These are phyloP conservation scores for Mimas tiliae DNA, from an alignment of 2,888 invertebrate species.

Conservation along the genomic window DNA sequence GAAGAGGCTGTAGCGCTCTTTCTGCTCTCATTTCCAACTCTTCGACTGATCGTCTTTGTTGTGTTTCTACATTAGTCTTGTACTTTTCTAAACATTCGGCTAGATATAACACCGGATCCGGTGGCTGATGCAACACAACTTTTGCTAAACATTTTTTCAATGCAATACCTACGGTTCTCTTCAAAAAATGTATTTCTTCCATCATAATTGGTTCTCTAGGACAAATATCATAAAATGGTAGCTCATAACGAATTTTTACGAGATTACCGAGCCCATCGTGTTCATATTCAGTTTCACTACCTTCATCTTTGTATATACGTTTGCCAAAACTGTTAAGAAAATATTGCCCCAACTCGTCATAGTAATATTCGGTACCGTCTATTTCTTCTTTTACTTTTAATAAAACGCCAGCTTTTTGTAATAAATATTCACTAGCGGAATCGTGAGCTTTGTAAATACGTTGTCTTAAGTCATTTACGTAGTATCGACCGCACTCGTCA, in stretches of 20 bases:
- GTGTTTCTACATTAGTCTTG: constrained; percentile 33
- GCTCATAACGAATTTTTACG: constrained; percentile 35
- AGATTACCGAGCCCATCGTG: constrained; percentile 49
- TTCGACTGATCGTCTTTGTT: constrained; percentile 32
- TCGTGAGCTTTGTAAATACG: constrained; percentile 46
- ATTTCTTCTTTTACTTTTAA: constrained; percentile 43
- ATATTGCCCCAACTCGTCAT: constrained; percentile 50
- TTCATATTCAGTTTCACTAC: constrained; percentile 40
- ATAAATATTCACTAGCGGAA: constrained; percentile 46
- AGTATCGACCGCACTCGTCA: constrained; percentile 54
- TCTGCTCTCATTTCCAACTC: constrained; percentile 33
- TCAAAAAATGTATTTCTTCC: constrained; percentile 49
- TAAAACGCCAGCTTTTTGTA: constrained; percentile 40
- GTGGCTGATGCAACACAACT: constrained; percentile 52
- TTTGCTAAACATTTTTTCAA: constrained; percentile 52
- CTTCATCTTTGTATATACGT: constrained; percentile 43
- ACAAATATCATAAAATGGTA: constrained; percentile 30
- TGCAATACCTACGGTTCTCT: constrained; percentile 45
- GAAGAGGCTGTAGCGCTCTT: not conserved
- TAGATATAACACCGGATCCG: constrained; percentile 51
- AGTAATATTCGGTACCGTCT: constrained; percentile 44
- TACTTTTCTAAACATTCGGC: constrained; percentile 48
- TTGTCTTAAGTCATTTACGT: constrained; percentile 35
- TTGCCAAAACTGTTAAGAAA: constrained; percentile 39
- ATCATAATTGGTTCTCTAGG: constrained; percentile 38